Conservation (phyloP, 2,888 invertebrate species). For the Drosophila basisetae region DNA sequence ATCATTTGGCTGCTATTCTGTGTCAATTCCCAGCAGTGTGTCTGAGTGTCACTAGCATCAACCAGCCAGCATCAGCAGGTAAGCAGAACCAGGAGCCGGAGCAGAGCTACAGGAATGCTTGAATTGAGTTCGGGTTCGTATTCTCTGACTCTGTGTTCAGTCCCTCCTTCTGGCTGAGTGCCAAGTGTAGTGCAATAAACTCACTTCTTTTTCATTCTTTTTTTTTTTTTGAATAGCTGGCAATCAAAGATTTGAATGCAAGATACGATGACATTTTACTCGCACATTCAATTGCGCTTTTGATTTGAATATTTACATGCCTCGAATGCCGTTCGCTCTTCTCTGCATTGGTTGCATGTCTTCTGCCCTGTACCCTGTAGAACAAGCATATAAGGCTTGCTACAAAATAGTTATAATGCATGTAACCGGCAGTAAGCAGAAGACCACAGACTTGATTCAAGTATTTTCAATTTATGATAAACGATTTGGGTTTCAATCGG, state of each 20-base stretch:
- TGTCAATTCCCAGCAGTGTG: slow-evolving; percentile 78
- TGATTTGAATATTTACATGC: slow-evolving; percentile 81
- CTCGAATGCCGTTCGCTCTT: slow-evolving; percentile 28
- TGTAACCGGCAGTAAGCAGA: not conserved
- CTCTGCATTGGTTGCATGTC: not conserved
- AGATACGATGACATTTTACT: slow-evolving; percentile 82
- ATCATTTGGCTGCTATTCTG: slow-evolving; percentile 79
- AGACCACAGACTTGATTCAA: not conserved
- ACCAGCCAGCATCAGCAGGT: slow-evolving; percentile 1
- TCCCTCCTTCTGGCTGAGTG: slow-evolving; percentile 66
- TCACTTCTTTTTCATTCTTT: slow-evolving; percentile 40
- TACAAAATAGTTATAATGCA: not conserved
- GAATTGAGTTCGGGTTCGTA: slow-evolving; percentile 52
- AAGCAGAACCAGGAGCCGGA: slow-evolving; percentile 30
- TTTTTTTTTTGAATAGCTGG: slow-evolving; percentile 69
- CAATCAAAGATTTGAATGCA: slow-evolving; percentile 80
- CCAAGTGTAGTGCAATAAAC: slow-evolving; percentile 82
- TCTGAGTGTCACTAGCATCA: slow-evolving; percentile 64
- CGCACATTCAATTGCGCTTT: slow-evolving; percentile 80
- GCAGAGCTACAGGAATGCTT: slow-evolving; percentile 40
- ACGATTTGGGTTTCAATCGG: not conserved
- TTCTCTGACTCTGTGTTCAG: slow-evolving; percentile 2
- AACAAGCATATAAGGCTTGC: not conserved
- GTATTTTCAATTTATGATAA: not conserved
- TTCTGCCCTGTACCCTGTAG: not conserved